These are phyloP conservation scores for Parthenolecanium corni DNA, from an alignment of 2,888 invertebrate species.

Conservation along the genomic window DNA sequence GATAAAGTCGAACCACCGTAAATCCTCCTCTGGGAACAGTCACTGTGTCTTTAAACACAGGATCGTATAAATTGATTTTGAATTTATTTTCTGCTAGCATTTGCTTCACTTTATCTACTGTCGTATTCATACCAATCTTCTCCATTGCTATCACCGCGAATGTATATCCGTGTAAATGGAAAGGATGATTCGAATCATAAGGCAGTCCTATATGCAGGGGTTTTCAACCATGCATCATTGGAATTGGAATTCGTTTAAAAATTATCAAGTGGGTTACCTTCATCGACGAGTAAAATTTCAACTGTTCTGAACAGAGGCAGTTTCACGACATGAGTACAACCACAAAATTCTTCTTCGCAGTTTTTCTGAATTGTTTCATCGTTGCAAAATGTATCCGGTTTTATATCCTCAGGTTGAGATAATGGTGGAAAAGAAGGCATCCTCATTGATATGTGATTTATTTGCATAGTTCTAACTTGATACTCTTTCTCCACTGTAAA, in stretches of 20 bases:
- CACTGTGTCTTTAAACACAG: constrained; percentile 78
- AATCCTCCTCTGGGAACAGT: constrained; percentile 86
- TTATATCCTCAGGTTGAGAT: constrained; percentile 51
- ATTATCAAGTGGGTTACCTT: constrained; percentile 47
- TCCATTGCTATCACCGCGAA: constrained; percentile 74
- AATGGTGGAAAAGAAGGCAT: constrained; percentile 62
- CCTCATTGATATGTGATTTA: constrained; percentile 75
- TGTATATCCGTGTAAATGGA: constrained; percentile 76
- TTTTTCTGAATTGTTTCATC: constrained; percentile 44
- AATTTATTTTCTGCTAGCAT: constrained; percentile 58
- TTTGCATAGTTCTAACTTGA: constrained; percentile 66
- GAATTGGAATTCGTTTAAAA: too few relatives aligned
- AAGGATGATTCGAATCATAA: constrained; percentile 77
- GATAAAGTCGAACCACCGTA: constrained; percentile 69
- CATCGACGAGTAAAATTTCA: constrained; percentile 73
- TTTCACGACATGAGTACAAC: constrained; percentile 68
- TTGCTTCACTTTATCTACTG: constrained; percentile 55
- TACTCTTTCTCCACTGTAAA: constrained; percentile 46
- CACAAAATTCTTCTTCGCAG: constrained; percentile 63
- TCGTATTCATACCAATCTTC: constrained; percentile 54
- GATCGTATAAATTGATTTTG: constrained; percentile 56
- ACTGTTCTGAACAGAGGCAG: constrained; percentile 61
- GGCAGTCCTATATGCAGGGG: constrained; percentile 55
- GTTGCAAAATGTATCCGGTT: constrained; percentile 59
- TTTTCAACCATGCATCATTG: too few relatives aligned